phyloP scores from a whole-genome alignment of 23 tunicate genomes.

The Styela clava region DNA sequence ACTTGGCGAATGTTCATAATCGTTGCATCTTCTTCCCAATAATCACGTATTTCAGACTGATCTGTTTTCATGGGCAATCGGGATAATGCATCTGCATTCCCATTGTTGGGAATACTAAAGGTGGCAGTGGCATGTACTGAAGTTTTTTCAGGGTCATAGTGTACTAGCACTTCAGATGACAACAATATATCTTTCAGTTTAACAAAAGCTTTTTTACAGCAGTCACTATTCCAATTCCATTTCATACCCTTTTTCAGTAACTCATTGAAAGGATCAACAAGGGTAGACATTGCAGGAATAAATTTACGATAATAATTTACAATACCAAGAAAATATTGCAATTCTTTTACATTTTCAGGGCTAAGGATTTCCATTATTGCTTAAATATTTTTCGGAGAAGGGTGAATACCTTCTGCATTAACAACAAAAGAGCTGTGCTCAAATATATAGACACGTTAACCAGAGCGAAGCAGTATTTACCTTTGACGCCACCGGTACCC shows the following conservation, averaged over 20 bases:
- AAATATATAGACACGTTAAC: too few species aligned
- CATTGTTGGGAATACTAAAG: not conserved
- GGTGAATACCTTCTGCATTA: not conserved
- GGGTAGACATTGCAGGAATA: not conserved
- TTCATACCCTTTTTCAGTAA: not conserved
- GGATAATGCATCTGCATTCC: conserved; percentile 31
- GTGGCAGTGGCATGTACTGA: not conserved
- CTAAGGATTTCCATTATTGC: not conserved
- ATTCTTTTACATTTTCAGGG: not conserved
- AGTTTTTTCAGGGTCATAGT: not conserved
- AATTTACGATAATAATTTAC: not conserved
- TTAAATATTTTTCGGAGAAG: not conserved
- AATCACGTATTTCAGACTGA: conserved; percentile 2
- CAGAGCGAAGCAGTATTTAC: too few species aligned
- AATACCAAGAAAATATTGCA: not conserved
- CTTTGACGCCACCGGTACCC: too few species aligned
- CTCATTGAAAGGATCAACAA: not conserved
- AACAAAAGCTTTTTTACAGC: not conserved
- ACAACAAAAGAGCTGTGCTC: not conserved
- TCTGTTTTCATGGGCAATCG: conserved; percentile 27
- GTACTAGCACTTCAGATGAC: not conserved
- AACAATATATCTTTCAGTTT: not conserved
- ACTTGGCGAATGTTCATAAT: conserved; percentile 12
- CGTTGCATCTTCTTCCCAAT: conserved; percentile 1
- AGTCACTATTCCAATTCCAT: not conserved